Percentiles rank a stretch among this genome's conserved stretches.
Evolutionary conservation across 2,888 invertebrate genomes (phyloP).

Genomic region (Thereva nobilitata): DNA sequence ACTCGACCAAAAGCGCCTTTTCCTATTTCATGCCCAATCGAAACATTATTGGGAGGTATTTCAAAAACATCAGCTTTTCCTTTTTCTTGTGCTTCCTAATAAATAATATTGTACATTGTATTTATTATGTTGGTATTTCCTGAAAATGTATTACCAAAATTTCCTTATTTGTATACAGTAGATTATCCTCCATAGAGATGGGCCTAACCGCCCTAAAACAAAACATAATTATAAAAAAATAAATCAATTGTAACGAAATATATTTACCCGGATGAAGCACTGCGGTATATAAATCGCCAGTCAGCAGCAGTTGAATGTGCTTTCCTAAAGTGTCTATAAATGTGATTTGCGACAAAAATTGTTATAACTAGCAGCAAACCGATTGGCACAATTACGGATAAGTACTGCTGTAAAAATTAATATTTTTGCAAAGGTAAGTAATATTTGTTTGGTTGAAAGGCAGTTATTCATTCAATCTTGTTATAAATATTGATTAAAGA

Average conservation of each 20-base stretch:
- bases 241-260: neutral
- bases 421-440: neutral
- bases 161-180: slow-evolving; percentile 64
- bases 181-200: slow-evolving; percentile 62
- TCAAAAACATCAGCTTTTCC: slow-evolving; percentile 53
- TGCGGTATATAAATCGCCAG: slow-evolving; percentile 46
- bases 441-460: neutral
- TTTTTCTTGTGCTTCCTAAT: slow-evolving; percentile 51
- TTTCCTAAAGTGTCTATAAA: slow-evolving; percentile 30
- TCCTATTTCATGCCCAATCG: slow-evolving; percentile 63
- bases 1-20: slow-evolving; percentile 79
- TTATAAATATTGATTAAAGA: too few species aligned
- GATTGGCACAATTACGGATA: slow-evolving; percentile 12
- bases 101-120: neutral
- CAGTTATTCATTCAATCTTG: too few species aligned
- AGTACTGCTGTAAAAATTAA: neutral
- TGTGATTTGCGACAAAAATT: slow-evolving; percentile 15
- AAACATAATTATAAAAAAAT: neutral
- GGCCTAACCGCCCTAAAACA: slow-evolving; percentile 42
- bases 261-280: slow-evolving; percentile 43
- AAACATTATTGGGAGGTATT: slow-evolving; percentile 51
- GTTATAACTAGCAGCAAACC: slow-evolving; percentile 7
- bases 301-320: slow-evolving; percentile 20
- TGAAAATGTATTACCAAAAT: slow-evolving; percentile 58
- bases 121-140: neutral